Conservation (phyloP, 2,113 vertebrate genomes). For the Prunella himalayana region DNA sequence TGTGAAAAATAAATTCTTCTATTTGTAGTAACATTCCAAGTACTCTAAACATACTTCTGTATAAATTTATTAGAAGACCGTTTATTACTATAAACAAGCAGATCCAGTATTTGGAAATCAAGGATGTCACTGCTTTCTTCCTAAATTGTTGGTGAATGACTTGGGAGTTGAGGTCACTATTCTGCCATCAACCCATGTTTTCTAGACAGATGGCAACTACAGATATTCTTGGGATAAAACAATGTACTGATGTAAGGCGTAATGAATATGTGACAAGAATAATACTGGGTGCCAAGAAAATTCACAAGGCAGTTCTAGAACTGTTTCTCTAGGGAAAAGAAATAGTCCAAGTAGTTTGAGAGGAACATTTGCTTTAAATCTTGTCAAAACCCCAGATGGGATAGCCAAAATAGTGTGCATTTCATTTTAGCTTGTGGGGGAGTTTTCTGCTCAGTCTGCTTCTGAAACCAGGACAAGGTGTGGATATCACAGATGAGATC, state of each 20-base stretch:
- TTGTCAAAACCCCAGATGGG: not conserved
- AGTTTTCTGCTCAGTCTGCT: not conserved
- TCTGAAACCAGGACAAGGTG: not conserved
- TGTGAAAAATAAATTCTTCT: not conserved
- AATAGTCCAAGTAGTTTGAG: not conserved
- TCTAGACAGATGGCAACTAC: conserved; percentile 15
- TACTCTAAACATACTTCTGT: not conserved
- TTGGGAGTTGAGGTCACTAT: not conserved
- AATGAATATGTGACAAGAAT: conserved; percentile 13
- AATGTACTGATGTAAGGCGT: conserved; percentile 17
- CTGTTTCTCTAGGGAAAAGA: not conserved
- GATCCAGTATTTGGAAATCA: not conserved
- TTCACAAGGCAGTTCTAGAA: not conserved
- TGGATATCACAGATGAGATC: not conserved
- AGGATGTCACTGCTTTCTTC: not conserved
- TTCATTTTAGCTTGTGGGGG: not conserved
- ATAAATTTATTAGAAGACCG: not conserved
- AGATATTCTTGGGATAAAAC: conserved; percentile 18
- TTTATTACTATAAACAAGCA: not conserved
- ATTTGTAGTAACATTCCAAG: not conserved
- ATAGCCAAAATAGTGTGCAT: not conserved
- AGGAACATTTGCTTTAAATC: not conserved
- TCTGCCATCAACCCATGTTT: not conserved
- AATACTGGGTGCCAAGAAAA: not conserved
- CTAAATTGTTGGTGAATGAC: not conserved